Conservation (phyloP, 2,113 vertebrate genomes). For the Seriola rivoliana region DNA sequence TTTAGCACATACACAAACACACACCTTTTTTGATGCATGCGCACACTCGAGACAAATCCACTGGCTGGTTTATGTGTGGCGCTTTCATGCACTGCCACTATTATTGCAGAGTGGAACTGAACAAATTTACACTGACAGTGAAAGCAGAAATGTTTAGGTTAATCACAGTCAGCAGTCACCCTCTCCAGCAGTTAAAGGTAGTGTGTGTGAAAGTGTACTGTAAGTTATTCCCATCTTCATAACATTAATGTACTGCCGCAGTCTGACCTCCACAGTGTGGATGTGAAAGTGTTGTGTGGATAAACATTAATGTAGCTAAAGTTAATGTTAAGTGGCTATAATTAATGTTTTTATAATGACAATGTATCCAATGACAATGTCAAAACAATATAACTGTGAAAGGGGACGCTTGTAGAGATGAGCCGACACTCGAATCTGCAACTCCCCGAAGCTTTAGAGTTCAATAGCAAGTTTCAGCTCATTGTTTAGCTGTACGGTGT, state of each 20-base stretch:
- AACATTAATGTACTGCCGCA: not conserved
- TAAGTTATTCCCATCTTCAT: not conserved
- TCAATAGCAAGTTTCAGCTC: too few species aligned
- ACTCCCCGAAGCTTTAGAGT: too few species aligned
- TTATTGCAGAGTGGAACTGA: not conserved
- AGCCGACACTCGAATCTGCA: too few species aligned
- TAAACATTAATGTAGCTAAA: not conserved
- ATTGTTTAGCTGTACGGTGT: too few species aligned
- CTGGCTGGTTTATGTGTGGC: not conserved
- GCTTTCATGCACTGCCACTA: not conserved
- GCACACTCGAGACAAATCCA: not conserved
- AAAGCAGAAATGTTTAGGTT: constrained; percentile 4
- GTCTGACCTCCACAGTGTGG: not conserved
- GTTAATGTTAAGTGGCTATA: too few species aligned
- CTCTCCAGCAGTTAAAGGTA: not conserved
- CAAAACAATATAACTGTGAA: not conserved
- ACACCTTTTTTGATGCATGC: too few species aligned
- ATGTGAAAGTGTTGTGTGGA: not conserved
- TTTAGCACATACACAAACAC: too few species aligned
- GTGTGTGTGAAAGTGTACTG: not conserved
- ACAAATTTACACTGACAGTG: constrained; percentile 1
- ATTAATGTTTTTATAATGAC: not conserved
- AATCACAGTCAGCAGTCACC: not conserved
- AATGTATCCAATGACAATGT: not conserved
- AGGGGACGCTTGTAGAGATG: not conserved